Base-by-base conservation (phyloP, 2,797 vertebrate species). In the Diceros bicornis region DNA sequence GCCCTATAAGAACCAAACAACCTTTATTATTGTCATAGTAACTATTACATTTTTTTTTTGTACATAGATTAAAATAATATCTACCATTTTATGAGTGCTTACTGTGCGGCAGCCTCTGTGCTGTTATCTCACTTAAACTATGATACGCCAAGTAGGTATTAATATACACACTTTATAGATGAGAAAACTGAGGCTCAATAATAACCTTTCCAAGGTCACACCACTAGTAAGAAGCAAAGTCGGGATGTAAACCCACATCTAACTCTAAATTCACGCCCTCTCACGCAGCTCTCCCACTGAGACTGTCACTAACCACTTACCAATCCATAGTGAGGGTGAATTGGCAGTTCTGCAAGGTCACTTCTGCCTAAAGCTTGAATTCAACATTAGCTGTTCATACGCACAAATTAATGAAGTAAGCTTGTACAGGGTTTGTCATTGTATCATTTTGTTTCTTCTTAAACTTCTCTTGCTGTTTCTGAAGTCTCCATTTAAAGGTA, bases 401-500 rank as follows among this genome's bases (percentile, higher is more conserved):
- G 44, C 6, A 71, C 27, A 44, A n/a, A 74, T 74, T 47, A 62
- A 68, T 44, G 37, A 57, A 64, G 29, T 50, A 71, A 85, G 41
- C 21, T 21, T 41, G 21, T 59, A 61, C 7, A 69, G 16, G 27
- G n/a, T 55, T 95, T 55, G 11, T 55, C 71, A 13, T 37, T 13
- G 25, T 25, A 41, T 78, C 34, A 34, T 57, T 47, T 57, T 32
- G 14, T 57, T 57, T 89, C 61, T 50, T 87, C 47, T 74, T n/a
- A 75, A 66, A 75, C 69, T 77, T 77, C 92, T 89, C 79, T 85
- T 50, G 27, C 59, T 91, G 16, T 68, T 47, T 85, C 50, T 90
- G 9, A 95, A 78, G 55, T 85, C 21, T 50, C 25, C 23, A 59
- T 27, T 59, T 89, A 59, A 94, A 83, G 32, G 18, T 13, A 32